Percentiles rank a stretch among this genome's conserved stretches.
Evolutionary conservation across 2,797 vertebrate species (phyloP).

Genomic region (Avahi laniger): DNA sequence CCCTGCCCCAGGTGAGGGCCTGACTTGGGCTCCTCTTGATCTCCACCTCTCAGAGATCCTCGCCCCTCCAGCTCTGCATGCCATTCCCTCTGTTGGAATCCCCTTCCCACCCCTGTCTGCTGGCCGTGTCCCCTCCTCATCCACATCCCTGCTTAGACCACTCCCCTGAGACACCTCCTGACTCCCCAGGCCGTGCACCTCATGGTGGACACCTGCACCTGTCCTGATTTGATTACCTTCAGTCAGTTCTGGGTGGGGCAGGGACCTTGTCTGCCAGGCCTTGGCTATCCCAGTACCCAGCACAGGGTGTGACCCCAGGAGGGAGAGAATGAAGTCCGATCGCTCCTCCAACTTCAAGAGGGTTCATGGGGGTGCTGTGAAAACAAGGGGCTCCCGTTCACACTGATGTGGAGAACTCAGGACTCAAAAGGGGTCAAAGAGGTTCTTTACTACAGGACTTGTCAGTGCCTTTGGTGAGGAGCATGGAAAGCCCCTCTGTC

Average conservation of each 20-base stretch:
- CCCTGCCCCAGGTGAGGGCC: neutral
- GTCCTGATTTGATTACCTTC: neutral
- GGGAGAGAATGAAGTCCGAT: neutral
- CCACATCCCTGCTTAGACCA: neutral
- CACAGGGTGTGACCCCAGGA: too few relatives aligned
- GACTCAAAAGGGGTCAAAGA: neutral
- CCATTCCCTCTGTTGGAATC: neutral
- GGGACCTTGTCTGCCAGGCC: neutral
- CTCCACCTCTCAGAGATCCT: neutral
- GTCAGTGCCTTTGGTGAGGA: neutral
- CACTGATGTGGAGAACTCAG: neutral
- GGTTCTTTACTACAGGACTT: neutral
- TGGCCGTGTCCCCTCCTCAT: neutral
- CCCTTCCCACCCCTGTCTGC: neutral
- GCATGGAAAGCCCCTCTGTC: too few relatives aligned
- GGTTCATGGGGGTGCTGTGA: too few relatives aligned
- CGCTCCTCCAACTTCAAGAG: too few relatives aligned
- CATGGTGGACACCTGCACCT: accelerated
- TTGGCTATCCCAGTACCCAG: neutral
- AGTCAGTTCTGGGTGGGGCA: too few relatives aligned
- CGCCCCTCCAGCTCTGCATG: too few relatives aligned
- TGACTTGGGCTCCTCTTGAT: neutral
- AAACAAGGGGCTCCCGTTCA: neutral
- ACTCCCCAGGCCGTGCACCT: neutral
- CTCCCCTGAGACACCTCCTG: too few relatives aligned